Base-by-base conservation (phyloP, 2,888 invertebrate species). In the Metellina segmentata region DNA sequence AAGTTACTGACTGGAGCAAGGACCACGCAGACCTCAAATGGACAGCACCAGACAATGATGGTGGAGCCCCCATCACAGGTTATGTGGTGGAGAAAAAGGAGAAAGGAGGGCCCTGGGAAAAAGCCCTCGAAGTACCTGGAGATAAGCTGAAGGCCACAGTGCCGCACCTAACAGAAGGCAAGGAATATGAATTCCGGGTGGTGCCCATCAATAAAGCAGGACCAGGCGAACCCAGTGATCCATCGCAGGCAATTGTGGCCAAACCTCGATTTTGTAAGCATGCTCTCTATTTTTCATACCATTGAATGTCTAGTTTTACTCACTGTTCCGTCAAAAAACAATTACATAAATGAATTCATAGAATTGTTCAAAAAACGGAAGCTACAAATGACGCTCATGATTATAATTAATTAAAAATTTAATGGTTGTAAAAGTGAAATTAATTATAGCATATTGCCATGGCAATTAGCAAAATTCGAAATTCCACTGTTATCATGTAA, bases 111-210 rank as follows among this genome's bases (percentile, higher is more conserved):
- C 89, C 93, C 6, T 99, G 99, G 99, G 98, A 98, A 95, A 98
- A 98, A 95, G 98, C 98, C 0, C 95, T 97, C 86, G 98, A 98
- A 95, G 97, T 97, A 0, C 98, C 98, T 20, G 98, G 98, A 16
- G 98, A 98, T 6, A 98, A 98, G 94, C 97, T 97, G 0, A 98
- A 98, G 94, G 98, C 97, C 11, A 97, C 97, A 93, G 97, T 99
- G 5, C 97, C 97, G 0, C 98, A 98, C 94, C 96, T 99, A 86
- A 97, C 98, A 90, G 98, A 98, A 95, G 96, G 96, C 49, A 95
- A 95, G 91, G 95, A 95, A 92, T 95, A 95, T 91, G 95, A 95
- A 93, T 95, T 95, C 94, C 94, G 95, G 72, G 94, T 95, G 34
- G 94, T 94, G 72, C 95, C 95, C 6, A 94, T 95, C 48, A 95